phyloP scores from a whole-genome alignment of 2,888 invertebrate species.

The Psylliodes chrysocephalus region DNA sequence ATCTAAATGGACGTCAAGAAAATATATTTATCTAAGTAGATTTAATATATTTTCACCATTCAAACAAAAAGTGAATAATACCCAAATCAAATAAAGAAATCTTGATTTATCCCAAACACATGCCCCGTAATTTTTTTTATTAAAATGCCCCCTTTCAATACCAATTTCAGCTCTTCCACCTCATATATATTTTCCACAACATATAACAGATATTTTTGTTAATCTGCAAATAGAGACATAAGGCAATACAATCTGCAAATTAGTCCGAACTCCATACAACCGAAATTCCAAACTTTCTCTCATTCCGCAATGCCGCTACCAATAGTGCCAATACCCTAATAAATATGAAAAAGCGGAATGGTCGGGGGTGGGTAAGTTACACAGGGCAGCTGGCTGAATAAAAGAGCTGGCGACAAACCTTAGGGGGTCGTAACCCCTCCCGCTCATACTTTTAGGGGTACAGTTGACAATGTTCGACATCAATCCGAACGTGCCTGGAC shows the following conservation, averaged over 20 bases:
- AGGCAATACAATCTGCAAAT: conserved; percentile 31
- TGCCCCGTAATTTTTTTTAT: background rate
- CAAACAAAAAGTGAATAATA: background rate
- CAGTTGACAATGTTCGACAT: conserved; percentile 65
- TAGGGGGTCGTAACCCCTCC: conserved; percentile 62
- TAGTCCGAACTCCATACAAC: conserved; percentile 27
- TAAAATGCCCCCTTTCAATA: background rate
- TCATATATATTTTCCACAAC: conserved; percentile 21
- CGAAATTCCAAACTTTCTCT: conserved; percentile 54
- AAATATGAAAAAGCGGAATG: conserved; percentile 62
- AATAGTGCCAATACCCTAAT: conserved; percentile 56
- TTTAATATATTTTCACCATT: too few relatives aligned
- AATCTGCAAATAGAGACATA: conserved; percentile 41
- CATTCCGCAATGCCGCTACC: conserved; percentile 53
- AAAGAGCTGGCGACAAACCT: conserved; percentile 63
- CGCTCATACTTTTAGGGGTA: conserved; percentile 60
- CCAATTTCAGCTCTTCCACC: background rate
- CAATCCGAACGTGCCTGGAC: conserved; percentile 62
- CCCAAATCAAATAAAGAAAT: too few relatives aligned
- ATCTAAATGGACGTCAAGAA: too few relatives aligned
- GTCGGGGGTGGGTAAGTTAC: conserved; percentile 63
- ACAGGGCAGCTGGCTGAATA: conserved; percentile 65
- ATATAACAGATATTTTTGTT: conserved; percentile 33
- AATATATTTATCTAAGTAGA: too few relatives aligned
- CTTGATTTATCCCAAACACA: background rate